Evolutionary conservation across 2,797 vertebrate genomes (phyloP).

Genomic region (Neopelma chrysocephalum): DNA sequence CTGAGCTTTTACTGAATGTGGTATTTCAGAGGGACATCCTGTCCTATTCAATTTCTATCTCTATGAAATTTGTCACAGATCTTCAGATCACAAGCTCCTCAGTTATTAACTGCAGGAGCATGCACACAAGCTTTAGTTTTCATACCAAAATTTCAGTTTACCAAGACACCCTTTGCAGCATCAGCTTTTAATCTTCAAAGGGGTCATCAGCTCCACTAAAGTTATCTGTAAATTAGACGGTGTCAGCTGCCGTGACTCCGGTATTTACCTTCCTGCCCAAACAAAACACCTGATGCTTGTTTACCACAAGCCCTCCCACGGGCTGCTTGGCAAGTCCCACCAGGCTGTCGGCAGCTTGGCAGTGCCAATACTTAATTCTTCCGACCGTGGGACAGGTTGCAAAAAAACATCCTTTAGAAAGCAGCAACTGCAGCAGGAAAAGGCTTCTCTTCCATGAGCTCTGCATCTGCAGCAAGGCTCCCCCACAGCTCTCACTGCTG

Average conservation of each 20-base stretch:
- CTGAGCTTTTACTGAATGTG: neutral
- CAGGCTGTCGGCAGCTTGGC: neutral
- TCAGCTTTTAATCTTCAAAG: slow-evolving; percentile 7
- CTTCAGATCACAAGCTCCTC: neutral
- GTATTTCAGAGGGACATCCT: neutral
- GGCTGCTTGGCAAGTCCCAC: neutral
- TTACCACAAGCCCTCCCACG: neutral
- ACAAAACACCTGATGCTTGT: neutral
- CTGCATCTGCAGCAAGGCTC: neutral
- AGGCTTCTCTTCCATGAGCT: neutral
- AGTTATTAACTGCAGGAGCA: neutral
- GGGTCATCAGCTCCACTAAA: slow-evolving; percentile 1
- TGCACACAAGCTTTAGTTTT: neutral
- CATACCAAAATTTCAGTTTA: neutral
- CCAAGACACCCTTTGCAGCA: neutral
- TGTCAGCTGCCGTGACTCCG: neutral
- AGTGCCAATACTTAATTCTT: neutral
- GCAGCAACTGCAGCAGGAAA: neutral
- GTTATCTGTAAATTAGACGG: slow-evolving; percentile 13
- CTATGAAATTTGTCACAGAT: neutral
- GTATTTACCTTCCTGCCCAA: neutral
- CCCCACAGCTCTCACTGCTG: neutral
- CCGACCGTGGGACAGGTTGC: neutral
- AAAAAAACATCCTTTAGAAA: neutral
- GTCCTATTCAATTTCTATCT: neutral